Conservation (phyloP, 2,888 invertebrate species). For the Cosmia pyralina region DNA sequence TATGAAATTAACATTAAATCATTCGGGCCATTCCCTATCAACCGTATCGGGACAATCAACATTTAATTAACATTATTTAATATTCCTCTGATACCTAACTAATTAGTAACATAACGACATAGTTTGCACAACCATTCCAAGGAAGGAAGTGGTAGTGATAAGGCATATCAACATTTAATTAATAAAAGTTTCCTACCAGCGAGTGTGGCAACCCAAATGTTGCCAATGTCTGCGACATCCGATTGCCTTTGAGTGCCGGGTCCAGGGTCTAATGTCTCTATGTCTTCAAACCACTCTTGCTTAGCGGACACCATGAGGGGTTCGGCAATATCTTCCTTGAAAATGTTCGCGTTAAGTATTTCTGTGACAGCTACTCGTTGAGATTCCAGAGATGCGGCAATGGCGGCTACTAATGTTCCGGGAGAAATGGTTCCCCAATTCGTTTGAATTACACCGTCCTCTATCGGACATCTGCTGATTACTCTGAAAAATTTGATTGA, state of each 20-base stretch:
- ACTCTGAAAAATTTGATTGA: conserved; percentile 71
- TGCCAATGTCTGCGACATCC: conserved; percentile 85
- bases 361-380: conserved; percentile 89
- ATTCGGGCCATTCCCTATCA: background rate
- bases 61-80: conserved; percentile 4
- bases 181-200: conserved; percentile 43
- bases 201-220: conserved; percentile 68
- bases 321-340: conserved; percentile 82
- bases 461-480: conserved; percentile 91
- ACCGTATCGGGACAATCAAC: background rate
- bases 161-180: conserved; percentile 4
- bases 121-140: conserved; percentile 8
- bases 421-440: conserved; percentile 91
- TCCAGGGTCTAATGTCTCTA: conserved; percentile 74
- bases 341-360: conserved; percentile 83
- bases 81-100: conserved; percentile 1
- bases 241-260: conserved; percentile 62
- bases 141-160: conserved; percentile 37
- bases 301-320: conserved; percentile 79
- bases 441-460: conserved; percentile 92
- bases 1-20: background rate
- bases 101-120: conserved; percentile 6
- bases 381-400: conserved; percentile 91
- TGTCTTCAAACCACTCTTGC: conserved; percentile 82
- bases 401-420: conserved; percentile 90